These are phyloP conservation scores for Pagetopsis macropterus DNA, from an alignment of 2,797 vertebrate genomes.

Conservation along the genomic window DNA sequence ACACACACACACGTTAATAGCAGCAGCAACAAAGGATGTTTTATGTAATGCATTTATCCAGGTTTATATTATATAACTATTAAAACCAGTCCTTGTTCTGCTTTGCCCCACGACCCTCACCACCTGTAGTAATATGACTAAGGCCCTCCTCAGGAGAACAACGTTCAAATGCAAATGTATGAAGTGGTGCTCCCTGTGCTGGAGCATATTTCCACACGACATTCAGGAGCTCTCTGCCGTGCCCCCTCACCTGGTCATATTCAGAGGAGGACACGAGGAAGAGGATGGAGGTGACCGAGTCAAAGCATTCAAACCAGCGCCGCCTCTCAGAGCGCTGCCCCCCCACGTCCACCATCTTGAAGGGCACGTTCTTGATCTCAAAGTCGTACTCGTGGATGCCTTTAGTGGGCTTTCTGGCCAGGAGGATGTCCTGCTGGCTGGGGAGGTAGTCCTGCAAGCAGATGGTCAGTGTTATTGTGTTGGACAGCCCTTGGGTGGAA, in stretches of 20 bases:
- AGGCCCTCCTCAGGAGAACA: not conserved
- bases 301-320: constrained; percentile 98
- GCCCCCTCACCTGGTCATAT: constrained; percentile 88
- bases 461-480: not conserved
- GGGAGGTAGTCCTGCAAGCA: constrained; percentile 91
- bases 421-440: constrained; percentile 93
- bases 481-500: not conserved
- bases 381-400: constrained; percentile 98
- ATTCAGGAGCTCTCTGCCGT: not conserved
- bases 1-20: no score
- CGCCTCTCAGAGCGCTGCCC: constrained; percentile 95
- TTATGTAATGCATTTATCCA: no score
- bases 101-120: not conserved
- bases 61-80: no score
- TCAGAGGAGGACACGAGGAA: constrained; percentile 98
- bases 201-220: not conserved
- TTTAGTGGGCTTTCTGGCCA: constrained; percentile 95
- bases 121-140: no score
- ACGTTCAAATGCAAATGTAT: not conserved
- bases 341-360: constrained; percentile 98
- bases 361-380: constrained; percentile 96
- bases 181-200: not conserved
- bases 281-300: constrained; percentile 96
- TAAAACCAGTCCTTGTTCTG: not conserved
- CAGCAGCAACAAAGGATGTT: no score